Percentiles rank a stretch among this genome's conserved stretches.
These are phyloP conservation scores for Drosophila saltans DNA, from an alignment of 1,140 invertebrate genomes.

Conservation along the genomic window DNA sequence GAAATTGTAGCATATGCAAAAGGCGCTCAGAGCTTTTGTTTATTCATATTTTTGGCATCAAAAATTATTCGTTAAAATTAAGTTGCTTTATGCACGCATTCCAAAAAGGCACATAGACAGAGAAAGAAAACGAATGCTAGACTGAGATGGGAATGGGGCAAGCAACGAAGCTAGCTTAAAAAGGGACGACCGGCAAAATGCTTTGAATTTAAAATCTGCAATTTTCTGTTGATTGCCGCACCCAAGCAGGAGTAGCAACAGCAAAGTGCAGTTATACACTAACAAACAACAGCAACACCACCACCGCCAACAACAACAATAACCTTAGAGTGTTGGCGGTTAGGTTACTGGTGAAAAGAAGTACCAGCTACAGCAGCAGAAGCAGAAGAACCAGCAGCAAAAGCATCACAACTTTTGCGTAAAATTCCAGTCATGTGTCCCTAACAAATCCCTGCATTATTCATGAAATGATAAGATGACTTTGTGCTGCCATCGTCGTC, in stretches of 20 bases:
- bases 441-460: constrained; percentile 83
- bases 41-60: constrained; percentile 79
- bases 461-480: constrained; percentile 83
- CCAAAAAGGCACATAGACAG: constrained; percentile 1
- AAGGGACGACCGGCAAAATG: constrained; percentile 67
- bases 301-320: constrained; percentile 34
- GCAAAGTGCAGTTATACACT: constrained; percentile 62
- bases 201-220: constrained; percentile 82
- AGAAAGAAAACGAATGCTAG: background rate
- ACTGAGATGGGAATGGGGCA: background rate
- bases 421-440: constrained; percentile 83
- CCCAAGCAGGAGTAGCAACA: constrained; percentile 36
- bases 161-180: constrained; percentile 54
- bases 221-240: constrained; percentile 82
- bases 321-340: constrained; percentile 72
- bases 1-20: constrained; percentile 50
- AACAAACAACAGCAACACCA: constrained; percentile 45
- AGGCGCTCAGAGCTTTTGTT: constrained; percentile 60
- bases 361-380: constrained; percentile 37
- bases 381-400: constrained; percentile 61
- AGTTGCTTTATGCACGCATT: constrained; percentile 65
- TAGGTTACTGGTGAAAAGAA: constrained; percentile 44
- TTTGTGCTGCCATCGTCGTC: constrained; percentile 75
- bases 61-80: constrained; percentile 77
- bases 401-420: constrained; percentile 76